Evolutionary conservation across 2,888 invertebrate genomes (phyloP).

Genomic region (Rhagophthalmus giganteus): DNA sequence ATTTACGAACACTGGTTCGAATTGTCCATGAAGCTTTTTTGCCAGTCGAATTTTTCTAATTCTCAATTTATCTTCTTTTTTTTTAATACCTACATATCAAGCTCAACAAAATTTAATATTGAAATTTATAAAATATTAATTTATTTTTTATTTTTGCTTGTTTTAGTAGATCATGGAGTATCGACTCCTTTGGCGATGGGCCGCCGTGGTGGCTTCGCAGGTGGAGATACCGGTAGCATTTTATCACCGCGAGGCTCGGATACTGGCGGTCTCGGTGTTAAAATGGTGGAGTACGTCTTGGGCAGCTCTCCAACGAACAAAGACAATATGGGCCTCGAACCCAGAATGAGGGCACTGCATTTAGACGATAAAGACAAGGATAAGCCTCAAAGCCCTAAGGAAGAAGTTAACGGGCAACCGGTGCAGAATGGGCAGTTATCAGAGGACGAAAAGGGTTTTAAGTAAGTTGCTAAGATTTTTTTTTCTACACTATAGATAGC

Average conservation of each 20-base stretch:
- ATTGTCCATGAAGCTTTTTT: too few relatives aligned
- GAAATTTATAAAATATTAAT: not conserved
- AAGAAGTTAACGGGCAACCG: conserved; percentile 52
- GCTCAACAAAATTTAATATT: not conserved
- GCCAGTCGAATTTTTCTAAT: too few relatives aligned
- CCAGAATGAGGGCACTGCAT: conserved; percentile 66
- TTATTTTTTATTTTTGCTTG: conserved; percentile 8
- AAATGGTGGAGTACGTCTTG: conserved; percentile 98
- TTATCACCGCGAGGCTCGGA: conserved; percentile 76
- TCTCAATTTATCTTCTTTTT: not conserved
- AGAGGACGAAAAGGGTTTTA: conserved; percentile 83
- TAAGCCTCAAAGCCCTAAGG: conserved; percentile 61
- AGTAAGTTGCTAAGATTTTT: conserved; percentile 64
- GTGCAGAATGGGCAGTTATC: conserved; percentile 58
- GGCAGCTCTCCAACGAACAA: conserved; percentile 87
- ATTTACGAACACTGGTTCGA: too few relatives aligned
- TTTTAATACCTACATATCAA: not conserved
- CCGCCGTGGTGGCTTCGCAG: conserved; percentile 67
- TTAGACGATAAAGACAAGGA: conserved; percentile 64
- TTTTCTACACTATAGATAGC: too few relatives aligned
- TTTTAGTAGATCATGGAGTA: conserved; percentile 65
- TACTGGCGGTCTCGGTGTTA: conserved; percentile 91
- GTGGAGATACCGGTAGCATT: conserved; percentile 61
- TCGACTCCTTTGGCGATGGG: conserved; percentile 77
- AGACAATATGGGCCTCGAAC: conserved; percentile 65